phyloP scores from a whole-genome alignment of 2,797 vertebrate species.

The Enteromius thamalakanensis region DNA sequence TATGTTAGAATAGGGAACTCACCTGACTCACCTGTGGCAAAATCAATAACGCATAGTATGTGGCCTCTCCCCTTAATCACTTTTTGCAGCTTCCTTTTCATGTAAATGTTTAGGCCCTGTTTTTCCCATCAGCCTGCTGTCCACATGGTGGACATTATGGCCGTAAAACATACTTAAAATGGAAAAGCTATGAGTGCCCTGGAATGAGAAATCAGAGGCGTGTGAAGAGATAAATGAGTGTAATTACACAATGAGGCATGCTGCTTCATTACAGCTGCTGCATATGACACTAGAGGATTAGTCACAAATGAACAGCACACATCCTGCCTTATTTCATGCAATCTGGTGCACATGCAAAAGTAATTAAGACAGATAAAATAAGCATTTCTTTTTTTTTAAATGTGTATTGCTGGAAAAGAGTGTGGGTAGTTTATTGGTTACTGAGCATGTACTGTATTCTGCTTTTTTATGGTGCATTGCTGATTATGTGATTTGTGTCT shows the following conservation, averaged over 20 bases:
- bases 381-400: background rate
- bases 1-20: background rate
- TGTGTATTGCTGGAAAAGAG: background rate
- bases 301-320: slow-evolving; percentile 71
- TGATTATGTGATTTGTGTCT: background rate
- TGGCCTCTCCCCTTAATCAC: background rate
- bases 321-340: slow-evolving; percentile 63
- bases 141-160: background rate
- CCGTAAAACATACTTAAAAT: background rate
- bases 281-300: slow-evolving; percentile 60
- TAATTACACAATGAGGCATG: slow-evolving; percentile 70
- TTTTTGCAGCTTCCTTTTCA: background rate
- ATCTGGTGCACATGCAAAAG: background rate
- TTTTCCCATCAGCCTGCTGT: background rate
- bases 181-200: background rate
- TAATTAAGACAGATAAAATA: slow-evolving; percentile 23
- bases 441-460: background rate
- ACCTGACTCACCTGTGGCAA: background rate
- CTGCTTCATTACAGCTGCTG: slow-evolving; percentile 71
- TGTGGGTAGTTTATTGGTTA: background rate
- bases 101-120: background rate
- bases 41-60: background rate
- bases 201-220: background rate
- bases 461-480: background rate
- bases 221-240: slow-evolving; percentile 68